Percentiles rank a stretch among this genome's conserved stretches.
These are phyloP conservation scores for Cephalopterus ornatus DNA, from an alignment of 2,113 vertebrate species.

Conservation along the genomic window DNA sequence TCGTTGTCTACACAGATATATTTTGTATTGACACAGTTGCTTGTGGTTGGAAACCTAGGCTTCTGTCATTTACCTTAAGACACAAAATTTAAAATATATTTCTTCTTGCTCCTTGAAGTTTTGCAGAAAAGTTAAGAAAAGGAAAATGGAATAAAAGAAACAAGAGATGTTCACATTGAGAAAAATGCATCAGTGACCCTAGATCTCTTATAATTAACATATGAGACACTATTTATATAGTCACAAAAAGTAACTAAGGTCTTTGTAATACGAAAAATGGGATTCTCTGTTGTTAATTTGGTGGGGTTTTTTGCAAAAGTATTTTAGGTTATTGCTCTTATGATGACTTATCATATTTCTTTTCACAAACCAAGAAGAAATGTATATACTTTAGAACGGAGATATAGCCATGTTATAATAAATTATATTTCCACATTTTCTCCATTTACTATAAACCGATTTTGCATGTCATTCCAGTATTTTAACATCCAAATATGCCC, in stretches of 20 bases:
- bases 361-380: background rate
- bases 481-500: background rate
- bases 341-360: background rate
- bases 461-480: background rate
- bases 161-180: background rate
- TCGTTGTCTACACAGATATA: background rate
- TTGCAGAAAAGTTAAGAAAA: background rate
- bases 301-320: fast-evolving
- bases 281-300: background rate
- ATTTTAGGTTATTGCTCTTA: background rate
- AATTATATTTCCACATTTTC: background rate
- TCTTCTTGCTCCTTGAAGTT: background rate
- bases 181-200: background rate
- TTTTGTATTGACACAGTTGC: background rate
- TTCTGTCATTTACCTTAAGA: background rate
- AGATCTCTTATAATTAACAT: background rate
- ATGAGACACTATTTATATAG: background rate
- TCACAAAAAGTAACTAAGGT: background rate
- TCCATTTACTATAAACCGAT: background rate
- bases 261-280: background rate
- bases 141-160: background rate
- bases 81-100: background rate
- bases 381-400: background rate
- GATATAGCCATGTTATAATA: background rate
- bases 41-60: background rate